A percentile compares a stretch with the other conserved stretches of the same genome.
These are phyloP conservation scores for Lathamus discolor DNA, from an alignment of 2,113 vertebrate genomes.

Conservation along the genomic window DNA sequence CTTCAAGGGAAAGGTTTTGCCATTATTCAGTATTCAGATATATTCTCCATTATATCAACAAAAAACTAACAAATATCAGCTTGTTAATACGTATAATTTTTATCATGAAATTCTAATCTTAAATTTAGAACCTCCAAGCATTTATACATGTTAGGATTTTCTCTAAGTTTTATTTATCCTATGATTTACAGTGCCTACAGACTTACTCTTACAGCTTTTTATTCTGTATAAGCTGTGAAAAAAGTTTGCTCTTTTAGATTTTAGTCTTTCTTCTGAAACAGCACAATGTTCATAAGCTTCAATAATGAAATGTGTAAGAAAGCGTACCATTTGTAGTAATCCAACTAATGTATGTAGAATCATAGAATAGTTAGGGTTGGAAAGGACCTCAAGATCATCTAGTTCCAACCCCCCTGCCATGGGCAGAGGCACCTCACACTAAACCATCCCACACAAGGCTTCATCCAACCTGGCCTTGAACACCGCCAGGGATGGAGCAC, in stretches of 20 bases:
- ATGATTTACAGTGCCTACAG: not conserved
- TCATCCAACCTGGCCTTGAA: too few species aligned
- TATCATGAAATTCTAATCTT: not conserved
- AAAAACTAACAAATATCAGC: not conserved
- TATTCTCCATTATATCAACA: not conserved
- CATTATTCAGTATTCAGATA: not conserved
- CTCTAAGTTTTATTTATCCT: not conserved
- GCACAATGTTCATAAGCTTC: not conserved
- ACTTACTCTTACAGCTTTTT: not conserved
- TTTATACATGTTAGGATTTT: not conserved
- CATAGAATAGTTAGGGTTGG: too few species aligned
- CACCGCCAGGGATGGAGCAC: too few species aligned
- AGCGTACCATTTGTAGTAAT: not conserved
- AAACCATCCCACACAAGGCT: too few species aligned
- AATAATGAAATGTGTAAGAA: not conserved
- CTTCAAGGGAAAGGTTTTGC: not conserved
- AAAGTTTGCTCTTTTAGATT: not conserved
- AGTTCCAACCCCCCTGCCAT: too few species aligned
- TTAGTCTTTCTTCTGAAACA: not conserved
- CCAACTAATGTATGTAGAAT: not conserved
- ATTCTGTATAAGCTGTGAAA: not conserved
- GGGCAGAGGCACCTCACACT: too few species aligned
- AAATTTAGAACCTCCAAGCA: not conserved
- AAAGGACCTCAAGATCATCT: too few species aligned
- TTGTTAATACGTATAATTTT: not conserved